phyloP scores from a whole-genome alignment of 1,140 invertebrate genomes.

The Anagrus nilaparvatae region DNA sequence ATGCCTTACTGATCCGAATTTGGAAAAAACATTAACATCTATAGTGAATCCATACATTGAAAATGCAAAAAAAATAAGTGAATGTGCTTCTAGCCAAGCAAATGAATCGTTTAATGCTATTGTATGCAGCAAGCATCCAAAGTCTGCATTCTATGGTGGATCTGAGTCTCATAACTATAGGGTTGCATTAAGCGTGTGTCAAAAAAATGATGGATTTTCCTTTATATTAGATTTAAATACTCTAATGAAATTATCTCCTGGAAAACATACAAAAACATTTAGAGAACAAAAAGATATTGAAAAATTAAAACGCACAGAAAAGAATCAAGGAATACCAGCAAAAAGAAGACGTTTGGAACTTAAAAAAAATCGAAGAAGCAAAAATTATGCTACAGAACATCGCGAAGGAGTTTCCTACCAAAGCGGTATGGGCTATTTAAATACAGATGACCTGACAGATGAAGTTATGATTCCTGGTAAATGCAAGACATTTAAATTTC shows the following conservation, averaged over 20 bases:
- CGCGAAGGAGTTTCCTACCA: slow-evolving; percentile 15
- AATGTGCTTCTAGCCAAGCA: slow-evolving; percentile 16
- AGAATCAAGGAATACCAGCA: not conserved
- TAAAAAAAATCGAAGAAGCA: slow-evolving; percentile 11
- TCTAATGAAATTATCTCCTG: slow-evolving; percentile 6
- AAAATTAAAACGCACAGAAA: too few relatives aligned
- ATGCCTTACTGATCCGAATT: slow-evolving; percentile 5
- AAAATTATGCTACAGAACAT: not conserved
- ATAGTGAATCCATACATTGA: slow-evolving; percentile 6
- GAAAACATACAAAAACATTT: slow-evolving; percentile 9
- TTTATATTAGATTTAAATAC: slow-evolving; percentile 11
- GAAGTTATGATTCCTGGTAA: slow-evolving; percentile 7
- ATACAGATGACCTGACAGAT: slow-evolving; percentile 7
- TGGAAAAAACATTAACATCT: slow-evolving; percentile 3
- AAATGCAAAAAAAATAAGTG: slow-evolving; percentile 10
- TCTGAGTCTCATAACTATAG: slow-evolving; percentile 13
- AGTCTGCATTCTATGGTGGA: slow-evolving; percentile 15
- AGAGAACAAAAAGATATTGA: slow-evolving; percentile 7
- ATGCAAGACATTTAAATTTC: too few relatives aligned
- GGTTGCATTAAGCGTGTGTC: slow-evolving; percentile 15
- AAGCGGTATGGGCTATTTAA: slow-evolving; percentile 2
- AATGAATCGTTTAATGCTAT: slow-evolving; percentile 18
- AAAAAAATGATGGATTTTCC: slow-evolving; percentile 15
- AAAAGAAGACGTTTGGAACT: slow-evolving; percentile 8
- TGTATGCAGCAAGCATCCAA: slow-evolving; percentile 15